Base-by-base conservation (phyloP, 2,888 invertebrate species). In the Ophraella communa region DNA sequence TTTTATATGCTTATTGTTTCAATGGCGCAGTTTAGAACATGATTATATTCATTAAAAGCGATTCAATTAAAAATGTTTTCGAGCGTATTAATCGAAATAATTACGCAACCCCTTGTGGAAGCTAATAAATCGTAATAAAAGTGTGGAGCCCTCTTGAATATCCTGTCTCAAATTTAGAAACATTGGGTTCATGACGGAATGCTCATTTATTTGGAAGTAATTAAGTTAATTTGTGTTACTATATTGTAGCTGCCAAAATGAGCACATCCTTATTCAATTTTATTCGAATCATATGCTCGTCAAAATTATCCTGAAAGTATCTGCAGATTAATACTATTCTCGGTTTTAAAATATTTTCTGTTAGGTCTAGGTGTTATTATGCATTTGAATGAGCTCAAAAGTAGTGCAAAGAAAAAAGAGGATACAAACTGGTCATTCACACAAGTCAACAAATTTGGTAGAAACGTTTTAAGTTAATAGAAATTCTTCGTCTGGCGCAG, bases 1-100 rank as follows among this genome's bases (percentile, higher is more conserved):
- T 75, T 76, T 74, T 71, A 70, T 72, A 71, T 73, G 72, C 73
- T 74, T 76, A 70, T 74, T 74, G 74, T 78, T 76, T 75, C 75
- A 77, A 78, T 75, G 71, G 72, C 71, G 71, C 74, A 73, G 75
- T 76, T 78, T 75, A 72, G 66, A 67, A 66, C 65, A 59, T 77
- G 73, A 78, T 77, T 78, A 76, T 72, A 69, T 72, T 74, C 69
- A 76, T 77, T 73, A 76, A 62, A 71, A 70, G 62, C 68, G 70
- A 72, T 75, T 75, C 75, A 77, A 77, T 78, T 78, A 76, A 78
- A 78, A 77, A 74, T 70, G 67, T 69, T 70, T 69, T 66, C 67
- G 62, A 73, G 71, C 70, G 67, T 69, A 66, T 62, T 71, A 66
- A 65, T 66, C 66, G 69, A 65, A 62, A 63, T 69, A 67, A 66